Base-by-base conservation (phyloP, 2,888 invertebrate genomes). In the Epirrhoe tristata region DNA sequence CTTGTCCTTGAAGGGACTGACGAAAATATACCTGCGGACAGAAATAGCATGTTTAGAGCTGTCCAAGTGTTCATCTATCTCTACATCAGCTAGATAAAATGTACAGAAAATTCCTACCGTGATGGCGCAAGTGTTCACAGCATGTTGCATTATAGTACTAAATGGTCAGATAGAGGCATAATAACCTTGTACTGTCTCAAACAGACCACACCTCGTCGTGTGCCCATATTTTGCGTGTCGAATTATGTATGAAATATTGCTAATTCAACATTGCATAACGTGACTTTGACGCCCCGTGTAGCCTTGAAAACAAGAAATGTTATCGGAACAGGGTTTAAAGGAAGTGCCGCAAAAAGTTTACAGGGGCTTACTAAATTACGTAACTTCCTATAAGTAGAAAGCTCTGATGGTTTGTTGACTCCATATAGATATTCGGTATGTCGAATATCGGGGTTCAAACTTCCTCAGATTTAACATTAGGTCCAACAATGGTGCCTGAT, bases 1-100 rank as follows among this genome's bases (percentile, higher is more conserved):
- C 71, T 93, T 94, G 86, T 97, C 97, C 78, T 96, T 94, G 84
- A 96, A 95, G 14, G 97, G 97, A 74, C 96, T 96, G 58, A 95
- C 96, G 84, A 97, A 97, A 74, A 97, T 93, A 85, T 96, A 97
- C 77, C 97, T 96, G 91, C 60, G 91, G 91, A 66, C 50, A 69
- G 76, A 73, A 61, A 24, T 24, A 24, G 3, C 24, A 24, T n/a
- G 3, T 24, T 1, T 24, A 24, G 24, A 24, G 24, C 3, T 39
- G 10, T 6, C 8, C 36, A 36, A 36, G 6, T 7, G 6, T 39
- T 10, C 36, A 2, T 10, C 8, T 39, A 39, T 10, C 36, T 6
- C 36, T 10, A 48, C 7, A 48, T 48, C 48, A 48, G 16, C 6
- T 48, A 14, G 62, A 39, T 36, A 31, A 36, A 48, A 43, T 34